Base-by-base conservation (phyloP, 2,113 vertebrate species). In the Oncorhynchus mykiss region DNA sequence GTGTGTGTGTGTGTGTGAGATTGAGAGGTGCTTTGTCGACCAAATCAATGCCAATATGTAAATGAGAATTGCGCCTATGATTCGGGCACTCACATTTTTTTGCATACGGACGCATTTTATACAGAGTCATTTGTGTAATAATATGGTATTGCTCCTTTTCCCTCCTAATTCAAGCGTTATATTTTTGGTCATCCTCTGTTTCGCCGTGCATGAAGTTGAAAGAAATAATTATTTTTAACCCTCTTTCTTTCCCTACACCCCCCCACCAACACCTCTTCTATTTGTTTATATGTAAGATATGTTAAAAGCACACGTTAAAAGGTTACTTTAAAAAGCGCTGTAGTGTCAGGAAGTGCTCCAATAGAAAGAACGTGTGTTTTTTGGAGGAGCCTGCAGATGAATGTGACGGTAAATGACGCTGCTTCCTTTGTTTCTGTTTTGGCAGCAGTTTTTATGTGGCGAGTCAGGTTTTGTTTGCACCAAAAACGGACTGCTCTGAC, bases 11-110 rank as follows among this genome's bases (percentile, higher is more conserved):
- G 66, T 67, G 65, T 64, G 76, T 22, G 72, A 60, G 72, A 39
- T 51, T 80, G 59, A 67, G 79, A 74, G 45, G 93, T 93, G 95
- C 94, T 94, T 94, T 91, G 94, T 94, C 92, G 95, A 99, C 95
- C 96, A 97, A 98, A 96, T 95, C 91, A 90, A 94, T 96, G 96
- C 96, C 95, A 95, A 96, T 95, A 94, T 98, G 95, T 97, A 96
- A 96, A 96, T 95, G 94, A 96, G 94, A 93, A 51, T 71, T 8
- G n/a, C 62, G 51, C 74, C 73, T n/a, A 14, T 25, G 57, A n/a
- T 66, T 4, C 11, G 31, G 48, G 51, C 49, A 11, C 14, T 39
- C 31, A 60, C 78, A 91, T 89, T 92, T 93, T 95, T 95, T 93
- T 94, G 92, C 93, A 57, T 77, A 78, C 69, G 69, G 75, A 76